These are phyloP conservation scores for Drosophila parthenogenetica DNA, from an alignment of 2,888 invertebrate genomes.

Conservation along the genomic window DNA sequence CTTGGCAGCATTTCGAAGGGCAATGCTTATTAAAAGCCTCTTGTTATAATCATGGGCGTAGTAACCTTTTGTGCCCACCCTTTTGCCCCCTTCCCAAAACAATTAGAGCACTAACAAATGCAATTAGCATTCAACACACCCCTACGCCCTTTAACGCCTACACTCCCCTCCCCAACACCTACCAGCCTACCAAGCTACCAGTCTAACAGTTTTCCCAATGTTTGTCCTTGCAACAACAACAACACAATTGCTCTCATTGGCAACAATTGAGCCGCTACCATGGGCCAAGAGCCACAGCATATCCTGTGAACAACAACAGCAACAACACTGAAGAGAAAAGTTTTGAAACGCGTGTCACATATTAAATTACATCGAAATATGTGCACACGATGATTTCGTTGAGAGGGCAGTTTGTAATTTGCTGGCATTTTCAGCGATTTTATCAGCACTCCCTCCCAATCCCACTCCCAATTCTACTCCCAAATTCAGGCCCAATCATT, in stretches of 20 bases:
- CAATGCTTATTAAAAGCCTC: conserved; percentile 72
- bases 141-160: conserved; percentile 19
- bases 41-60: conserved; percentile 73
- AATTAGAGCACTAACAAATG: conserved; percentile 78
- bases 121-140: conserved; percentile 63
- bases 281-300: conserved; percentile 35
- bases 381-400: conserved; percentile 57
- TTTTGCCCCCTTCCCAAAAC: conserved; percentile 52
- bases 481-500: conserved; percentile 6
- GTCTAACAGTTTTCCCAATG: background rate
- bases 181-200: background rate
- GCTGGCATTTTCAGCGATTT: conserved; percentile 75
- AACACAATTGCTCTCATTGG: conserved; percentile 78
- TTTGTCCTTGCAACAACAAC: conserved; percentile 17
- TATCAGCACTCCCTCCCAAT: conserved; percentile 43
- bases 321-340: conserved; percentile 48
- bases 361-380: conserved; percentile 82
- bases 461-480: background rate
- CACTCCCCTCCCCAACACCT: background rate
- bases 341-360: conserved; percentile 81
- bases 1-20: conserved; percentile 43
- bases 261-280: conserved; percentile 69
- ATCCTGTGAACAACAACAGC: conserved; percentile 46
- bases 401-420: conserved; percentile 68
- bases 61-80: conserved; percentile 66